Evolutionary conservation across 2,113 vertebrate genomes (phyloP).

Genomic region (Tauraco erythrolophus): DNA sequence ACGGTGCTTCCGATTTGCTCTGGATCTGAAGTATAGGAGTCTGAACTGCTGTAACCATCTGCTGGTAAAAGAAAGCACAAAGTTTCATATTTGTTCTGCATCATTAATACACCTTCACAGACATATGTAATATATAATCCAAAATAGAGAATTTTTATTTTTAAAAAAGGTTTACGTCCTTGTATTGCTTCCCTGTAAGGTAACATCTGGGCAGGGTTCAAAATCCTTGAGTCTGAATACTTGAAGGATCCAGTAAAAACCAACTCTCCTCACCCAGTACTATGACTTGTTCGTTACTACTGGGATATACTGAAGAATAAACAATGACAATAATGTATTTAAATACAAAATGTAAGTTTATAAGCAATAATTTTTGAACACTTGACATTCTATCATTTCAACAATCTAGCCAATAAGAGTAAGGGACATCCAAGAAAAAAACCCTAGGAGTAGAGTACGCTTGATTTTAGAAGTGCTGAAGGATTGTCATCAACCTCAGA

Average conservation of each 20-base stretch:
- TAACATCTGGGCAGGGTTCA: neutral
- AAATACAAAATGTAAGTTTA: neutral
- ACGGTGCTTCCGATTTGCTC: slow-evolving; percentile 88
- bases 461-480: neutral
- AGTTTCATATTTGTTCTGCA: slow-evolving; percentile 34
- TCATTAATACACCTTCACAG: neutral
- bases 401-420: neutral
- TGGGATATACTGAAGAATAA: neutral
- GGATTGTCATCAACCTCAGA: neutral
- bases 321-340: neutral
- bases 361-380: neutral
- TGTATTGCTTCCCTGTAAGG: neutral
- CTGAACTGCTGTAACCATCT: slow-evolving; percentile 98
- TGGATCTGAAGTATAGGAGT: slow-evolving; percentile 94
- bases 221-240: neutral
- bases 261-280: neutral
- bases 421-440: neutral
- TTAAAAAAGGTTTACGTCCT: neutral
- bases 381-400: neutral
- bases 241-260: neutral
- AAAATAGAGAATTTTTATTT: neutral
- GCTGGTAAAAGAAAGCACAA: slow-evolving; percentile 71
- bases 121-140: neutral
- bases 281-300: neutral
- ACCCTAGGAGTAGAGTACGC: neutral